A percentile compares a stretch with the other conserved stretches of the same genome.
These are phyloP conservation scores for Echeneis naucrates DNA, from an alignment of 2,797 vertebrate species.

Conservation along the genomic window DNA sequence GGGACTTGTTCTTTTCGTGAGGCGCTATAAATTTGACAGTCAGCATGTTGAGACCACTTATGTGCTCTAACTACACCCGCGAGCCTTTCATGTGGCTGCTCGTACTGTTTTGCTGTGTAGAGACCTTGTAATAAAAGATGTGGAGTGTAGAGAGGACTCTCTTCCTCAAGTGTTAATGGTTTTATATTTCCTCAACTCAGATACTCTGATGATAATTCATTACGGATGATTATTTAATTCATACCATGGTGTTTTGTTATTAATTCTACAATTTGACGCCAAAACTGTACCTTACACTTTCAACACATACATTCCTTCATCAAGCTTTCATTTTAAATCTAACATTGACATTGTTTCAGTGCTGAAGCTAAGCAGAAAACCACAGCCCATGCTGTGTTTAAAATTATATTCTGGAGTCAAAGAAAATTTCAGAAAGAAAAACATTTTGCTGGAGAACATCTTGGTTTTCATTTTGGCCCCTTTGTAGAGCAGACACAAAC, in stretches of 20 bases:
- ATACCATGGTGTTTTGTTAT: background rate
- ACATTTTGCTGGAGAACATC: no score
- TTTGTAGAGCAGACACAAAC: no score
- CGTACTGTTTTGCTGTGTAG: conserved; percentile 45
- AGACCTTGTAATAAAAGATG: conserved; percentile 34
- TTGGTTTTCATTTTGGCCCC: no score
- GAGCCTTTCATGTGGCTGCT: conserved; percentile 58
- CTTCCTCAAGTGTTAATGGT: conserved; percentile 45
- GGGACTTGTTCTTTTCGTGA: conserved; percentile 44
- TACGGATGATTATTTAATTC: background rate
- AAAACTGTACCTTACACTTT: no score
- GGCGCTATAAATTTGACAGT: conserved; percentile 47
- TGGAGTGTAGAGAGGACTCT: conserved; percentile 22
- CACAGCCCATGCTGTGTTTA: no score
- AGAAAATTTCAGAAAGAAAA: no score
- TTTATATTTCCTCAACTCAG: conserved; percentile 20
- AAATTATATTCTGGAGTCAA: no score
- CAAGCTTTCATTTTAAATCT: no score
- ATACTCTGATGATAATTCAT: background rate
- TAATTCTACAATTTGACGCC: background rate
- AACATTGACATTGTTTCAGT: no score
- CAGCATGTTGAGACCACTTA: conserved; percentile 47
- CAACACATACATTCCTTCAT: no score
- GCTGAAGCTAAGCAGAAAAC: no score
- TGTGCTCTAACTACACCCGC: conserved; percentile 49